phyloP scores from a whole-genome alignment of 2,888 invertebrate genomes.

The Phasia obesa region DNA sequence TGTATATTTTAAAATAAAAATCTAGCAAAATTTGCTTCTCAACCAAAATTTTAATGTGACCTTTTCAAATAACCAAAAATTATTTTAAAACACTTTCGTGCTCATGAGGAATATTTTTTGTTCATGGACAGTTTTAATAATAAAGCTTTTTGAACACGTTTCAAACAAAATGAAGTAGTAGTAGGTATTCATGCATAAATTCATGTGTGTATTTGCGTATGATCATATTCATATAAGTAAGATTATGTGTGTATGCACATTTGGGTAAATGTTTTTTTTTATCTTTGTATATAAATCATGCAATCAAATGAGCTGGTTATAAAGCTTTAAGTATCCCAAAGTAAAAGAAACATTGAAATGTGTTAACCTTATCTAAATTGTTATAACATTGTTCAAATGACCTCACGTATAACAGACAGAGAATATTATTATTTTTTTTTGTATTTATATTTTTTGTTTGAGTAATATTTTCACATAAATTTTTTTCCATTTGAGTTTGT shows the following conservation, averaged over 20 bases:
- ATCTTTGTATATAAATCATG: slow-evolving; percentile 35
- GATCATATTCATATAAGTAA: too few relatives aligned
- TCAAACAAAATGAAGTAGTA: slow-evolving; percentile 23
- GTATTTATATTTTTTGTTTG: slow-evolving; percentile 3
- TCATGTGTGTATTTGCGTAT: background rate
- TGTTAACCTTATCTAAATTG: slow-evolving; percentile 81
- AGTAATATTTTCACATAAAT: background rate
- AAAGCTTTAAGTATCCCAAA: slow-evolving; percentile 6
- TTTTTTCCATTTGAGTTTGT: background rate
- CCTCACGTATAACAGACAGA: slow-evolving; percentile 76
- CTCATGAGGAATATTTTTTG: too few relatives aligned
- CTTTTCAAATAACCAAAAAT: too few relatives aligned
- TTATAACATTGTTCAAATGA: slow-evolving; percentile 79
- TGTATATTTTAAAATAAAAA: too few relatives aligned
- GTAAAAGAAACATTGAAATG: slow-evolving; percentile 72
- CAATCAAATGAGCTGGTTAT: slow-evolving; percentile 15
- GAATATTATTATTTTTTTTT: slow-evolving; percentile 37
- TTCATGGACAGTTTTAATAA: slow-evolving; percentile 32
- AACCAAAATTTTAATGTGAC: too few relatives aligned
- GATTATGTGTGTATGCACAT: background rate
- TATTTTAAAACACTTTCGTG: too few relatives aligned
- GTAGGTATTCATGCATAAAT: slow-evolving; percentile 16
- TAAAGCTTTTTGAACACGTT: slow-evolving; percentile 61
- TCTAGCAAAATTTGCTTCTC: too few relatives aligned
- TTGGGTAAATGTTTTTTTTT: background rate